Evolutionary conservation across 2,797 vertebrate genomes (phyloP).

Genomic region (Rhinella marina): DNA sequence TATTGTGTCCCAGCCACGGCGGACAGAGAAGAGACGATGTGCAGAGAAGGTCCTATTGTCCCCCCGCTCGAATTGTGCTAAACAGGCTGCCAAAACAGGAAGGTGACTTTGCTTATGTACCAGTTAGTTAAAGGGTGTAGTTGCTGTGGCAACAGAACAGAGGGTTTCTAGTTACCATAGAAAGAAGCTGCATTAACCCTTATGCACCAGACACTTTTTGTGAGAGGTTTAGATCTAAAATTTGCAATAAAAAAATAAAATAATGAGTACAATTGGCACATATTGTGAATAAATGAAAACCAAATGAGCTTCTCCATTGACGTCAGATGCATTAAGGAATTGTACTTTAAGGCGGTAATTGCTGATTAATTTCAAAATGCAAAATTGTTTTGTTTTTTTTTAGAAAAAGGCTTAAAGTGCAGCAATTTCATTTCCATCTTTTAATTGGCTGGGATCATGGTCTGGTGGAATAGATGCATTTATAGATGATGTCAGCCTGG

Average conservation of each 20-base stretch:
- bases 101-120: conserved; percentile 30
- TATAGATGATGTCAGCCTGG: not conserved
- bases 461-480: too few relatives aligned
- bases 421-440: not conserved
- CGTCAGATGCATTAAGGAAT: not conserved
- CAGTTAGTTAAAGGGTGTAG: conserved; percentile 42
- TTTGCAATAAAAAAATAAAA: not conserved
- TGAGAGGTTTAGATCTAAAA: not conserved
- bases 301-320: not conserved
- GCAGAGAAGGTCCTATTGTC: not conserved
- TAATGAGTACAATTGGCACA: not conserved
- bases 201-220: not conserved
- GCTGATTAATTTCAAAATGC: not conserved
- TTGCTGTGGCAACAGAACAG: conserved; percentile 50
- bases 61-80: not conserved
- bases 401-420: not conserved
- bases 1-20: not conserved
- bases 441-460: not conserved
- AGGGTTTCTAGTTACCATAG: conserved; percentile 44
- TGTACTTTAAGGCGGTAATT: not conserved
- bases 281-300: not conserved
- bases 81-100: not conserved
- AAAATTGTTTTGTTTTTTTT: not conserved
- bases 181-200: conserved; percentile 1
- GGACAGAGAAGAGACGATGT: not conserved